Percentiles rank a stretch among this genome's conserved stretches.
Conservation (phyloP, 2,113 vertebrate species). For the Sula dactylatra region DNA sequence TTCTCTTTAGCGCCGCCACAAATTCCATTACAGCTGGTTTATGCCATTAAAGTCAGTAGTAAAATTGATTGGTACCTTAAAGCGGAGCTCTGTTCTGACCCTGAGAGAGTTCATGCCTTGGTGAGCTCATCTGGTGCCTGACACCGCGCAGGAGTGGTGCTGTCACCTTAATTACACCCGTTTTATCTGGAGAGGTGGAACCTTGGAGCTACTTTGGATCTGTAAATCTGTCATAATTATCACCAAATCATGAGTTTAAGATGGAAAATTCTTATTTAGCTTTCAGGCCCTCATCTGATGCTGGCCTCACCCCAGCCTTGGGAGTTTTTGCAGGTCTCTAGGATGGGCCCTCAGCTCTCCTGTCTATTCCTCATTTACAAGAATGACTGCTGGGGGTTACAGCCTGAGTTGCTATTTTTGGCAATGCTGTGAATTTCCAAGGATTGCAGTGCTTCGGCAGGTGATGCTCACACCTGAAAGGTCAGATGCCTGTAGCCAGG, state of each 20-base stretch:
- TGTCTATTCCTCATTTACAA: background rate
- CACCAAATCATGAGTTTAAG: background rate
- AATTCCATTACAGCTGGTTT: conserved; percentile 19
- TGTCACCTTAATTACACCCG: background rate
- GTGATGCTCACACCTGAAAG: background rate
- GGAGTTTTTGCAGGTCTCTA: background rate
- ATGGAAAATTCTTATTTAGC: background rate
- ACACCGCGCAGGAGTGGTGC: background rate
- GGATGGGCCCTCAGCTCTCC: background rate
- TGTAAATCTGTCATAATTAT: conserved; percentile 18
- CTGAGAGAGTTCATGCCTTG: background rate
- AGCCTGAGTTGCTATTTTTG: background rate
- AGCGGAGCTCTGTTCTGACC: background rate
- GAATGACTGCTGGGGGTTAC: background rate
- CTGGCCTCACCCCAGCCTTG: background rate
- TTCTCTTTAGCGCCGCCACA: background rate
- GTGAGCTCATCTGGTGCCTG: background rate
- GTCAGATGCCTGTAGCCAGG: background rate
- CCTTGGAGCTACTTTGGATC: background rate
- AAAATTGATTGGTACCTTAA: conserved; percentile 42
- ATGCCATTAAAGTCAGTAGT: conserved; percentile 10
- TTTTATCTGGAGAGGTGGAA: background rate
- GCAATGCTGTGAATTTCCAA: background rate
- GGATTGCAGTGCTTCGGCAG: background rate
- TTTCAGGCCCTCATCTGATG: background rate